Conservation (phyloP, 2,888 invertebrate genomes). For the Pseudolycoriella hygida region DNA sequence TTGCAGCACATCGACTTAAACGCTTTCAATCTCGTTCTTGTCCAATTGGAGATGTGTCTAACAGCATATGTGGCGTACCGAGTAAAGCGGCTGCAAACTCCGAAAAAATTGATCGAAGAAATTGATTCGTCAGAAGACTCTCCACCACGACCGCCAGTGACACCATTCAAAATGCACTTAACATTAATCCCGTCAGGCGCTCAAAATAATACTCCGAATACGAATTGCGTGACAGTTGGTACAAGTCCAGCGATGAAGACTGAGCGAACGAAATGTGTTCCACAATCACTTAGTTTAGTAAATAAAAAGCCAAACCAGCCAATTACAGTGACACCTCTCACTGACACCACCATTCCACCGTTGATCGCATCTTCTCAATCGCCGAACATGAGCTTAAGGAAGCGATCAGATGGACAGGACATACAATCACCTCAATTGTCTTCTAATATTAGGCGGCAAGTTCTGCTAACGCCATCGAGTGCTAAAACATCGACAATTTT, state of each 20-base stretch:
- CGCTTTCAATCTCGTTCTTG: conserved; percentile 42
- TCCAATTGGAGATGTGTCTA: conserved; percentile 47
- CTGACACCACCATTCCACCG: conserved; percentile 11
- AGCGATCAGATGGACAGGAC: conserved; percentile 19
- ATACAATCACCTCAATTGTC: conserved; percentile 30
- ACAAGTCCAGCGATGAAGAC: conserved; percentile 31
- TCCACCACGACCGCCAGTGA: conserved; percentile 44
- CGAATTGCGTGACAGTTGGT: conserved; percentile 23
- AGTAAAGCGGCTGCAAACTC: conserved; percentile 53
- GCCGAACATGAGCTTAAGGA: conserved; percentile 18
- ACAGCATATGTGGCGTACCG: conserved; percentile 76
- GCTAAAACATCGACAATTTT: conserved; percentile 21
- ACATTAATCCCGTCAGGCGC: conserved; percentile 27
- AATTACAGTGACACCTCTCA: not conserved
- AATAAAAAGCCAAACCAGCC: not conserved
- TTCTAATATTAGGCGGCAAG: conserved; percentile 49
- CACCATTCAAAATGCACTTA: conserved; percentile 44
- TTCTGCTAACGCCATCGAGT: conserved; percentile 38
- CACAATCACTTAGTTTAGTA: conserved; percentile 10
- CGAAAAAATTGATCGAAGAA: conserved; percentile 50
- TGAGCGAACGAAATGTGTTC: conserved; percentile 25
- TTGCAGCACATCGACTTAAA: conserved; percentile 45
- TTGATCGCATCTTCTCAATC: conserved; percentile 17
- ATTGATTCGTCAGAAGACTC: conserved; percentile 39
- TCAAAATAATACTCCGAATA: conserved; percentile 19